Conservation (phyloP, 2,113 vertebrate species). For the Nyctereutes procyonoides region DNA sequence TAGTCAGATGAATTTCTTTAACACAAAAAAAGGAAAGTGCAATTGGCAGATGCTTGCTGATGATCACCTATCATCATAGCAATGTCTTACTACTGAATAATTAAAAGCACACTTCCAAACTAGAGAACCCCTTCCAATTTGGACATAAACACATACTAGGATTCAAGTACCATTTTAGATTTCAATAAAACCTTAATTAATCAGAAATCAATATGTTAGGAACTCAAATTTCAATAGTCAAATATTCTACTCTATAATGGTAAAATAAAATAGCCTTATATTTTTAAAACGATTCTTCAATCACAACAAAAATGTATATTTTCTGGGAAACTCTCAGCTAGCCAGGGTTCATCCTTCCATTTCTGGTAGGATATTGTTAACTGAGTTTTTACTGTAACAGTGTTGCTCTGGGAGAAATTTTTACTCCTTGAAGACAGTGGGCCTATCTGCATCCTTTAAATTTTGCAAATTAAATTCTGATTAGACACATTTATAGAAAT, state of each 20-base stretch:
- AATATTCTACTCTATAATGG: constrained; percentile 9
- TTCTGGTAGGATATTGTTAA: neutral
- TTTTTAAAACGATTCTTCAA: neutral
- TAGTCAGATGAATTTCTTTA: neutral
- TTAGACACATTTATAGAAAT: neutral
- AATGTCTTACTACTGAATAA: neutral
- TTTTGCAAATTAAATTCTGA: constrained; percentile 44
- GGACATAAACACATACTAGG: neutral
- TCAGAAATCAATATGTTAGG: neutral
- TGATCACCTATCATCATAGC: neutral
- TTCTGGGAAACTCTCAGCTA: neutral
- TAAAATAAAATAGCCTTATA: neutral
- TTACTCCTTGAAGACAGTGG: neutral
- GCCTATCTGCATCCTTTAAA: neutral
- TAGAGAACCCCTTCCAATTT: neutral
- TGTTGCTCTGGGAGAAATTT: neutral
- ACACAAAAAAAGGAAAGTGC: neutral
- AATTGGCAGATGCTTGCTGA: constrained; percentile 1
- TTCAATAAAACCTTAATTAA: constrained; percentile 11
- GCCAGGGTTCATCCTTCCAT: neutral
- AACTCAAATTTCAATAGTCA: neutral
- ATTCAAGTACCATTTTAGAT: neutral
- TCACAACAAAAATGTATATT: neutral
- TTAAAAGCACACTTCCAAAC: neutral
- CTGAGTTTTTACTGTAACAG: neutral